Conservation (phyloP, 1,140 invertebrate species). For the Lasioglossum albipes region DNA sequence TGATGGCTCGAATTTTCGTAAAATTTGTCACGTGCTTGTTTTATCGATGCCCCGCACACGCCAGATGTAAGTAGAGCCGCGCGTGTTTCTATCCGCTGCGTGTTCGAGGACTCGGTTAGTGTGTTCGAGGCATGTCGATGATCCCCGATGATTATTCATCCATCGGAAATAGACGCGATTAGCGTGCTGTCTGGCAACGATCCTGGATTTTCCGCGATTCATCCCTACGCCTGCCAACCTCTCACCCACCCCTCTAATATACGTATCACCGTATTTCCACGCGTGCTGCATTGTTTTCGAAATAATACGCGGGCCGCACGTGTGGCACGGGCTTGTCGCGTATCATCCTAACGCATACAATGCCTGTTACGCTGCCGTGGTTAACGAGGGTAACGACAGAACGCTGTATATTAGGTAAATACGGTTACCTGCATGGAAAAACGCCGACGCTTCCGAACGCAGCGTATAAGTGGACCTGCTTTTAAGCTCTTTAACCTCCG, state of each 20-base stretch:
- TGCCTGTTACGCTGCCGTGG: not conserved
- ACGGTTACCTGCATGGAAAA: conserved; percentile 2
- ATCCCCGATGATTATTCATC: conserved; percentile 1
- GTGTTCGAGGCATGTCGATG: not conserved
- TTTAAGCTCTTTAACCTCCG: conserved; percentile 10
- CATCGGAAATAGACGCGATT: conserved; percentile 2
- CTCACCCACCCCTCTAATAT: not conserved
- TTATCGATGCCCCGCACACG: not conserved
- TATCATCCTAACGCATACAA: not conserved
- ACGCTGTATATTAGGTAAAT: not conserved
- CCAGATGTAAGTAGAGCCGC: not conserved
- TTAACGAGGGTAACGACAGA: conserved; percentile 4
- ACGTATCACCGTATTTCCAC: conserved; percentile 1
- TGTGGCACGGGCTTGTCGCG: not conserved
- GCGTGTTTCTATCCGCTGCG: not conserved
- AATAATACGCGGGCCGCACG: not conserved
- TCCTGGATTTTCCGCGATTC: not conserved
- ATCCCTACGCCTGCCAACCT: not conserved
- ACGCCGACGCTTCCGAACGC: not conserved
- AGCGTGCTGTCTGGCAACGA: not conserved
- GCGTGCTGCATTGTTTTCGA: not conserved
- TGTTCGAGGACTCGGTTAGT: not conserved
- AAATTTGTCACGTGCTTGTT: conserved; percentile 48
- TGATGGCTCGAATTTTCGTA: conserved; percentile 44
- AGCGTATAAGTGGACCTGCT: conserved; percentile 10